Conservation (phyloP, 2,113 vertebrate species). For the Saccopteryx leptura region DNA sequence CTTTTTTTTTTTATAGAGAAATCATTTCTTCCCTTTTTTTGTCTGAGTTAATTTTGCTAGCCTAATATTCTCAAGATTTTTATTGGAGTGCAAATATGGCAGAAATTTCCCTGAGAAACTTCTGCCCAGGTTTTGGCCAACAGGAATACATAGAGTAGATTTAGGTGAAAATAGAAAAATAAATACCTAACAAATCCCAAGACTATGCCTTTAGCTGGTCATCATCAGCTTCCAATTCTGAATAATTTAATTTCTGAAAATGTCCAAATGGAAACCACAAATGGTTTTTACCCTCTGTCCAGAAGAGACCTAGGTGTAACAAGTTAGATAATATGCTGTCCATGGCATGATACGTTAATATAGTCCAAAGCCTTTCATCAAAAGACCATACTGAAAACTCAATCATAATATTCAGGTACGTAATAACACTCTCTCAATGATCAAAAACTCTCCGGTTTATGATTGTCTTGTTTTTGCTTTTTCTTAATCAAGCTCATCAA, state of each 20-base stretch:
- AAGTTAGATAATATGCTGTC: background rate
- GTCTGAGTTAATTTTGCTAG: too few relatives aligned
- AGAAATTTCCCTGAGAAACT: constrained; percentile 46
- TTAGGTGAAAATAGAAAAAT: constrained; percentile 23
- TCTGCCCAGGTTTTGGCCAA: background rate
- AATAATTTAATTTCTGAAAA: constrained; percentile 45
- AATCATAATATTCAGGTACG: background rate
- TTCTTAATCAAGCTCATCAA: constrained; percentile 39
- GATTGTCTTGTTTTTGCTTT: background rate
- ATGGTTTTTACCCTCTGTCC: background rate
- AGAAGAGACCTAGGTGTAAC: background rate
- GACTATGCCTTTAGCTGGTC: background rate
- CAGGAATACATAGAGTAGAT: background rate
- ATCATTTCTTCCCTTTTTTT: too few relatives aligned
- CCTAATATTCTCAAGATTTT: background rate
- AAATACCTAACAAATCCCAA: background rate
- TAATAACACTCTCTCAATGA: background rate
- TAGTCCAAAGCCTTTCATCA: background rate
- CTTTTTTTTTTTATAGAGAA: too few relatives aligned
- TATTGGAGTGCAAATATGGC: background rate
- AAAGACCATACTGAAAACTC: background rate
- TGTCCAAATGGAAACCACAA: background rate
- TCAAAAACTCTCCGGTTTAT: background rate
- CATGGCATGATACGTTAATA: background rate
- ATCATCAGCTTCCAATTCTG: background rate